Conservation (phyloP, 2,113 vertebrate species). For the Lagopus leucura region DNA sequence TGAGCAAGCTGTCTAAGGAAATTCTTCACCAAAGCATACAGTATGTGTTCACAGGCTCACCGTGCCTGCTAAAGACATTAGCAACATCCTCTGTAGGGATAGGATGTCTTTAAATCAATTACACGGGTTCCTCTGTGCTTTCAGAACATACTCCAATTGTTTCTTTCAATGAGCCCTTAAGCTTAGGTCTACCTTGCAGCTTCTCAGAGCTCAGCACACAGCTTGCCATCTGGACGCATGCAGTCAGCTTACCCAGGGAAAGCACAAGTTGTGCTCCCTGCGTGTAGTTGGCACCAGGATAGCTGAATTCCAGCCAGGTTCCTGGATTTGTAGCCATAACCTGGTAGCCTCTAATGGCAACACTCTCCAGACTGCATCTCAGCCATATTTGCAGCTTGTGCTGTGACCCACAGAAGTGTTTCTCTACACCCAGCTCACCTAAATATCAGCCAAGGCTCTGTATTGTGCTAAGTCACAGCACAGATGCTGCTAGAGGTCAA, state of each 20-base stretch:
- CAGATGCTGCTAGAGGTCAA: not conserved
- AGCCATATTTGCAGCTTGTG: accelerated
- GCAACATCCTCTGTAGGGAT: not conserved
- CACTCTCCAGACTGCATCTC: accelerated
- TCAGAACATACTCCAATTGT: conserved; percentile 11
- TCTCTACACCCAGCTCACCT: not conserved
- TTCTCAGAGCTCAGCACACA: accelerated
- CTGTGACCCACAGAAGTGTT: not conserved
- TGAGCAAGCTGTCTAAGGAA: conserved; percentile 22
- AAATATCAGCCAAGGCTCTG: not conserved
- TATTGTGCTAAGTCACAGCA: not conserved
- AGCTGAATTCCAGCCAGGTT: accelerated
- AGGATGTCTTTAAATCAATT: conserved; percentile 58
- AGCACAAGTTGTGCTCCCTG: accelerated
- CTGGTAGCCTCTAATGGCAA: not conserved
- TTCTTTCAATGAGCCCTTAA: not conserved
- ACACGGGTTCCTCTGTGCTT: not conserved
- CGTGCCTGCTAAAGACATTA: conserved; percentile 42
- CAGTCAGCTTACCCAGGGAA: accelerated
- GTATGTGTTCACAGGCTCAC: not conserved
- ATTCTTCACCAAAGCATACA: conserved; percentile 24
- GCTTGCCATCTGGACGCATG: accelerated
- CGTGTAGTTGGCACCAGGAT: not conserved
- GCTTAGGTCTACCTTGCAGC: not conserved
- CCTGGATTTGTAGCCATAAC: not conserved